A percentile compares a stretch with the other conserved stretches of the same genome.
Conservation (phyloP, 2,113 vertebrate genomes). For the Phalacrocorax pelagicus region DNA sequence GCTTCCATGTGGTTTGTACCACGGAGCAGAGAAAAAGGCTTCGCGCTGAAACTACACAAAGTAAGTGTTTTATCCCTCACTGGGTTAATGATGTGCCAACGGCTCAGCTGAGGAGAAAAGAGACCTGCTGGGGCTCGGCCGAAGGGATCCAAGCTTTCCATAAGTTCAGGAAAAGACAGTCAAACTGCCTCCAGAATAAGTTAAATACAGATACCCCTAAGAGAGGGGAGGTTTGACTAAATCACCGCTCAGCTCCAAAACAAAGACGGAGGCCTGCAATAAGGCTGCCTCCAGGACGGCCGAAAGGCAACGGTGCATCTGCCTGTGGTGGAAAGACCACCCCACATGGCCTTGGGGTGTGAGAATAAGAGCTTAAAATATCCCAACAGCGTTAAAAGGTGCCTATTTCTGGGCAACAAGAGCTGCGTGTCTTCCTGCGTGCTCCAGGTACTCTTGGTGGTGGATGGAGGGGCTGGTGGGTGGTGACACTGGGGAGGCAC, state of each 20-base stretch:
- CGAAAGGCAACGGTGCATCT: neutral
- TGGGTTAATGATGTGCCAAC: neutral
- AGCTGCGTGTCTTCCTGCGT: neutral
- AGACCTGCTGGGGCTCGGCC: neutral
- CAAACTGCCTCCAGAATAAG: neutral
- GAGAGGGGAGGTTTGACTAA: neutral
- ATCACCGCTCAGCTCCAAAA: neutral
- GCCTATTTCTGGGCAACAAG: neutral
- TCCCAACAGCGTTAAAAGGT: neutral
- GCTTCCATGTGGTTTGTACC: neutral
- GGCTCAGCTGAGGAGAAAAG: neutral
- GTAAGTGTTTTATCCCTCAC: neutral
- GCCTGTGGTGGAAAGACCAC: neutral
- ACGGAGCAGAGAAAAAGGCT: neutral
- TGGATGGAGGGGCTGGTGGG: neutral
- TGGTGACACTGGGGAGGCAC: neutral
- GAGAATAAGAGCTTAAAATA: neutral
- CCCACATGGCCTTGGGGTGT: neutral
- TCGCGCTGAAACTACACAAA: fast-evolving
- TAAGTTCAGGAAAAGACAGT: neutral
- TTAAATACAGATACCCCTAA: neutral
- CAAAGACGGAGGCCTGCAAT: neutral
- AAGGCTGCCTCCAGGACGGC: neutral
- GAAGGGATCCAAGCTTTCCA: neutral
- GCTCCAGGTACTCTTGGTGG: neutral